These are phyloP conservation scores for Parus major DNA, from an alignment of 2,113 vertebrate species.

Conservation along the genomic window DNA sequence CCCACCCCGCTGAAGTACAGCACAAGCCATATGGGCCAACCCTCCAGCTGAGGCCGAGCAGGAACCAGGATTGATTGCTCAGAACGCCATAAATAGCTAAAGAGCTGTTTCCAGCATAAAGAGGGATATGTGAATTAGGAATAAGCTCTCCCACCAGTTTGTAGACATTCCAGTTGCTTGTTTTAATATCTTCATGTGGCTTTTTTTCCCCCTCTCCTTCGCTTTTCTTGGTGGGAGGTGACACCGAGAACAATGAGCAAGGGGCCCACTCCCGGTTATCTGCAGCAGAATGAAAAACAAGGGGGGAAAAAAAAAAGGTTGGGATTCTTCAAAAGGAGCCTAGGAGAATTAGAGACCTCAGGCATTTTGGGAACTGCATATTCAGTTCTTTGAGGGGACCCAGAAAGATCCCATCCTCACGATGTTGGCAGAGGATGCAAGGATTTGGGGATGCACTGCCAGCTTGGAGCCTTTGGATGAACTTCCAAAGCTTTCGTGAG, in stretches of 20 bases:
- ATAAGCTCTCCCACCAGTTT: not conserved
- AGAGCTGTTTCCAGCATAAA: not conserved
- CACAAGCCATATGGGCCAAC: not conserved
- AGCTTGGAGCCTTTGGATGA: not conserved
- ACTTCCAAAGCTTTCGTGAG: not conserved
- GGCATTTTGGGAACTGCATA: not conserved
- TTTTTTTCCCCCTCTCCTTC: not conserved
- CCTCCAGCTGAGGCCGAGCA: not conserved
- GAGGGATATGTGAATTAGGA: not conserved
- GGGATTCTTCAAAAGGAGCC: not conserved
- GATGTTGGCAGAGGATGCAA: not conserved
- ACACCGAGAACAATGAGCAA: not conserved
- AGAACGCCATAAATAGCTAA: constrained; percentile 11
- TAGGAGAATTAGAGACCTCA: not conserved
- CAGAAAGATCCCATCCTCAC: not conserved
- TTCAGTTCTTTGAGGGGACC: not conserved
- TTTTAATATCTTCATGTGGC: constrained; percentile 48
- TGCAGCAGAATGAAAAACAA: not conserved
- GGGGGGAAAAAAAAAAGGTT: fast-evolving
- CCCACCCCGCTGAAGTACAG: not conserved
- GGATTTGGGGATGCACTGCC: not conserved
- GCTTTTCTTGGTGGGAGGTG: constrained; percentile 46
- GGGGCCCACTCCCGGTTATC: constrained; percentile 8
- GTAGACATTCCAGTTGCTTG: constrained; percentile 30
- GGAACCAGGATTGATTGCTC: not conserved